phyloP scores from a whole-genome alignment of 2,797 vertebrate species.

The Chlorospingus semifuscus region DNA sequence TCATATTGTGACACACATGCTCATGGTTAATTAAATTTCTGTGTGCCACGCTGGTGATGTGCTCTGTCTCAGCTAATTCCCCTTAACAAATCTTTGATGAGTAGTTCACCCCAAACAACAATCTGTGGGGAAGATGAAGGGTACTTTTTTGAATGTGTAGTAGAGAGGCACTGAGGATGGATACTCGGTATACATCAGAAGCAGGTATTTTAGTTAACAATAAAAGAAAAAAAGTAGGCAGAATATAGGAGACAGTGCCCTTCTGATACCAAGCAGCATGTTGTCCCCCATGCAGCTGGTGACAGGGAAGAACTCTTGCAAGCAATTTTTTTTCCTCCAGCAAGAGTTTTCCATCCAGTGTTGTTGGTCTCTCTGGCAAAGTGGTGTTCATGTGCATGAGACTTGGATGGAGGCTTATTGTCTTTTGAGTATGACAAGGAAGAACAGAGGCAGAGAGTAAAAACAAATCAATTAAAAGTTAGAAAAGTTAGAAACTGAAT shows the following conservation, averaged over 20 bases:
- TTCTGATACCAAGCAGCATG: background rate
- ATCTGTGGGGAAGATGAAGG: background rate
- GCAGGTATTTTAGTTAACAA: background rate
- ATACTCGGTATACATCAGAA: background rate
- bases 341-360: background rate
- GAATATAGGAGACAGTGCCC: background rate
- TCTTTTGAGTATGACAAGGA: background rate
- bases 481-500: background rate
- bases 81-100: background rate
- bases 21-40: background rate
- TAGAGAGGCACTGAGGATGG: background rate
- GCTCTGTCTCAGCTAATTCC: background rate
- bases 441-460: background rate
- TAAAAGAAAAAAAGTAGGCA: background rate
- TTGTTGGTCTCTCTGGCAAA: background rate
- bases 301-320: background rate
- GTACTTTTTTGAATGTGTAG: background rate
- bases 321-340: background rate
- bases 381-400: background rate
- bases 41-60: background rate
- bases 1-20: fast-evolving
- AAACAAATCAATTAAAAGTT: background rate
- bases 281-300: background rate
- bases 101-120: background rate
- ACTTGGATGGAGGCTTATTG: background rate